phyloP scores from a whole-genome alignment of 1,140 invertebrate genomes.

The Nymphalis io region DNA sequence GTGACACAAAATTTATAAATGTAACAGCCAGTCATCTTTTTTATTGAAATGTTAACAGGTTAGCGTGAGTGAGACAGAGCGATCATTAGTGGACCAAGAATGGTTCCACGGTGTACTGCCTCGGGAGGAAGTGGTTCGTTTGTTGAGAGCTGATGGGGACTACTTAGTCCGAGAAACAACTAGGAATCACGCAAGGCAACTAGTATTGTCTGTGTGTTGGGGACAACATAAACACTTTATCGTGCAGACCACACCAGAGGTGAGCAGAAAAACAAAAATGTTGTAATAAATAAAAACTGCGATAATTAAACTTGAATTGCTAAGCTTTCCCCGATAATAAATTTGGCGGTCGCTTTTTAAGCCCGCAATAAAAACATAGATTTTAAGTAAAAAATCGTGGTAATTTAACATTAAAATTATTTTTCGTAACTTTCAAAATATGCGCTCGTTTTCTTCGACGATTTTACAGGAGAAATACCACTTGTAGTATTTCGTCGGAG shows the following conservation, averaged over 20 bases:
- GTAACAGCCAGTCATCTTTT: conserved; percentile 20
- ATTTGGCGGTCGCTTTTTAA: no score
- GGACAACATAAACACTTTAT: conserved; percentile 98
- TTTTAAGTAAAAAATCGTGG: no score
- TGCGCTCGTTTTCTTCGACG: no score
- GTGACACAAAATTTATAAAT: conserved; percentile 31
- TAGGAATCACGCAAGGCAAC: conserved; percentile 95
- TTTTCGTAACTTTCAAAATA: no score
- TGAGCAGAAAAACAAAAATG: conserved; percentile 57
- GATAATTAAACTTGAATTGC: no score
- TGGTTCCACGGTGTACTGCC: conserved; percentile 99
- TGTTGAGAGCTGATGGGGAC: conserved; percentile 94
- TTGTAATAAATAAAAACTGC: background rate
- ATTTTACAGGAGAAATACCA: background rate
- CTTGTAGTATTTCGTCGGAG: background rate
- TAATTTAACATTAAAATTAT: no score
- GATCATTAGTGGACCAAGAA: conserved; percentile 91
- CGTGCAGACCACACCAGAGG: conserved; percentile 95
- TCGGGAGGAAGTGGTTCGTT: conserved; percentile 95
- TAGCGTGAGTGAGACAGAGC: conserved; percentile 69
- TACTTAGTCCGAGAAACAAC: conserved; percentile 97
- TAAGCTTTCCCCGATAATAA: no score
- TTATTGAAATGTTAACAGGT: conserved; percentile 49
- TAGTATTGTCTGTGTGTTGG: conserved; percentile 97
- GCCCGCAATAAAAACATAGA: no score